Base-by-base conservation (phyloP, 2,113 vertebrate genomes). In the Nannospalax galili region DNA sequence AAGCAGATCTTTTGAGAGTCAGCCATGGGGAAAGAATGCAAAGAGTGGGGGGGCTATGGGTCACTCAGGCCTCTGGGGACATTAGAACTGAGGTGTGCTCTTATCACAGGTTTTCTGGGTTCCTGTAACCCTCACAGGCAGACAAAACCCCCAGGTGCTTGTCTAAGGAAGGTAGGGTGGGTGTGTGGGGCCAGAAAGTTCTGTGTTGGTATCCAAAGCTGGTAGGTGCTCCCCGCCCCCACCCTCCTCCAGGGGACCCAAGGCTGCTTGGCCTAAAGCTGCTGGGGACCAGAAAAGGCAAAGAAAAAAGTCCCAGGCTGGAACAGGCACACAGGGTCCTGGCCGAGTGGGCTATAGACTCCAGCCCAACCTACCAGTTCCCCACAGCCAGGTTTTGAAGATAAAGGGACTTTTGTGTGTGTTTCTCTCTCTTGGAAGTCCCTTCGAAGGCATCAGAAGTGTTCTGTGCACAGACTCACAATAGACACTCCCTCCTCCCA, bases 361-460 rank as follows among this genome's bases (percentile, higher is more conserved):
- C 48, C 11, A 52, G 6, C 84, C 92, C 79, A 90, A 52, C 74
- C 93, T 78, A 92, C 94, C 73, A 37, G 64, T 72, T 48, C 19
- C 93, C 94, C 65, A 26, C 64, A 90, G 92, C 96, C 95, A 95
- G 90, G 42, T 58, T 7, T 70, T 37, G 56, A 28, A 67, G 92
- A 70, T 37, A 17, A 72, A 93, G 85, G 94, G 73, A 84, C 85
- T 84, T 84, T 67, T 45, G n/a, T 70, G 60, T 64, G 14, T 84
- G 94, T 52, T 89, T 90, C 90, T 72, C 95, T 78, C 78, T 94
- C 78, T 95, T 93, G 35, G 67, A 94, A 65, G 88, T 45, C 95
- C 88, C 95, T 92, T 56, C 37, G 81, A 94, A 97, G 95, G 98
- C 97, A 97, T 97, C 97, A 96, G 77, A 97, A 86, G 93, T 14